phyloP scores from a whole-genome alignment of 2,797 vertebrate genomes.

The Dipus sagitta region DNA sequence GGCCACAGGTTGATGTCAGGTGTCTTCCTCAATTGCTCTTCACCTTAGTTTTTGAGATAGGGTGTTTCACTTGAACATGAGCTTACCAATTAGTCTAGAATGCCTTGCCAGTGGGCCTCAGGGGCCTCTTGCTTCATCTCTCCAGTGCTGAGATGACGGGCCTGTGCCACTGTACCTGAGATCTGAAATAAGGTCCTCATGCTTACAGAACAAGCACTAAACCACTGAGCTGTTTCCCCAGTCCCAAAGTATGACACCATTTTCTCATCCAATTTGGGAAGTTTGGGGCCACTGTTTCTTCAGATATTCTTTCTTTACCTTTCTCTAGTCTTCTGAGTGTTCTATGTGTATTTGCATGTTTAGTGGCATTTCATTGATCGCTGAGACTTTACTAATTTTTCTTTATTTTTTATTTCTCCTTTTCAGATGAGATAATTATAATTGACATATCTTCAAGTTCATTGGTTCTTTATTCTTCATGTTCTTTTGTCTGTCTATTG shows the following conservation, averaged over 20 bases:
- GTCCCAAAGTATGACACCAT: not conserved
- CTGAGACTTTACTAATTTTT: not conserved
- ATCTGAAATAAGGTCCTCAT: no score
- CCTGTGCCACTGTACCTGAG: no score
- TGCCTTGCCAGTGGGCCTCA: no score
- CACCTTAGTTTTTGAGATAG: no score
- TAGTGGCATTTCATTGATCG: not conserved
- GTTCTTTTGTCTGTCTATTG: not conserved
- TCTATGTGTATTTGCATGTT: not conserved
- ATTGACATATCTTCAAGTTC: not conserved
- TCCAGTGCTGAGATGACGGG: no score
- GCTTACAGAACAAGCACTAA: no score
- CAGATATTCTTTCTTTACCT: not conserved
- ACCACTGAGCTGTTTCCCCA: no score
- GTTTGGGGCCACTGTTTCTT: not conserved
- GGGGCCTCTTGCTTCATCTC: no score
- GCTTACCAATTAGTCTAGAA: no score
- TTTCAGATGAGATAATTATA: not conserved
- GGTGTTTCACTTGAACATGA: no score
- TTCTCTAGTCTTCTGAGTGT: not conserved
- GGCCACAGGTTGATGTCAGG: no score
- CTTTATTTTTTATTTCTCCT: not conserved
- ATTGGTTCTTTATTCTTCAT: not conserved
- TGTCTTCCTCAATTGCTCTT: no score
- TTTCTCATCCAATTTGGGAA: not conserved